These are phyloP conservation scores for Sebastes schlegelii DNA, from an alignment of 2,113 vertebrate genomes.

Conservation along the genomic window DNA sequence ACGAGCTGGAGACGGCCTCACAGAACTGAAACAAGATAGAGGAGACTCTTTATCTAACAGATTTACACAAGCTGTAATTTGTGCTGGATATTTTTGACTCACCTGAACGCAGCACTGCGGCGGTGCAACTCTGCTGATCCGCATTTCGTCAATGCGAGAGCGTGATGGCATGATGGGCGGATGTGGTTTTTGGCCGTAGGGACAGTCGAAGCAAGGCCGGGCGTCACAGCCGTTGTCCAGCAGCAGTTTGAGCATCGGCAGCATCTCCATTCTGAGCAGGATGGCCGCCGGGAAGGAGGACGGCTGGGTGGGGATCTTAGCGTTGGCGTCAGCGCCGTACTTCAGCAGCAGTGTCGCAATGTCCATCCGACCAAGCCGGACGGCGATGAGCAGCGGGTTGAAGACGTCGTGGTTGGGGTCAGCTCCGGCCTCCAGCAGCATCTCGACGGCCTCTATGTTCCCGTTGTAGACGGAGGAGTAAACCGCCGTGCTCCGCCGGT, in stretches of 20 bases:
- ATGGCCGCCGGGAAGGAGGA: constrained; percentile 90
- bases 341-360: constrained; percentile 87
- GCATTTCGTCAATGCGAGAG: not conserved
- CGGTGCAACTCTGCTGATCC: not conserved
- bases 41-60: not conserved
- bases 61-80: not conserved
- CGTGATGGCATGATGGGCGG: constrained; percentile 60
- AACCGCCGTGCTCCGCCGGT: constrained; percentile 87
- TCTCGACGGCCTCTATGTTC: constrained; percentile 85
- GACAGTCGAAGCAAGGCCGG: constrained; percentile 87
- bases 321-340: constrained; percentile 88
- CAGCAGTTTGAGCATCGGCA: constrained; percentile 88
- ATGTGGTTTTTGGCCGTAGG: constrained; percentile 86
- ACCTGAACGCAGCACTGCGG: constrained; percentile 5
- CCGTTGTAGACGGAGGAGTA: constrained; percentile 91
- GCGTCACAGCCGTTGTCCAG: constrained; percentile 90
- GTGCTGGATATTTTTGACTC: not conserved
- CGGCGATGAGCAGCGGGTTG: constrained; percentile 89
- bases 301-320: constrained; percentile 86
- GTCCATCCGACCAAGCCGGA: constrained; percentile 86
- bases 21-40: constrained; percentile 86
- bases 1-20: constrained; percentile 86
- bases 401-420: constrained; percentile 90
- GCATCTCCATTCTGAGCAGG: constrained; percentile 91
- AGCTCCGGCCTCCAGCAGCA: constrained; percentile 89